Evolutionary conservation across 2,797 vertebrate species (phyloP), one percentile per base, ranked within the genome.

Genomic region (Lepus oiostolus): DNA sequence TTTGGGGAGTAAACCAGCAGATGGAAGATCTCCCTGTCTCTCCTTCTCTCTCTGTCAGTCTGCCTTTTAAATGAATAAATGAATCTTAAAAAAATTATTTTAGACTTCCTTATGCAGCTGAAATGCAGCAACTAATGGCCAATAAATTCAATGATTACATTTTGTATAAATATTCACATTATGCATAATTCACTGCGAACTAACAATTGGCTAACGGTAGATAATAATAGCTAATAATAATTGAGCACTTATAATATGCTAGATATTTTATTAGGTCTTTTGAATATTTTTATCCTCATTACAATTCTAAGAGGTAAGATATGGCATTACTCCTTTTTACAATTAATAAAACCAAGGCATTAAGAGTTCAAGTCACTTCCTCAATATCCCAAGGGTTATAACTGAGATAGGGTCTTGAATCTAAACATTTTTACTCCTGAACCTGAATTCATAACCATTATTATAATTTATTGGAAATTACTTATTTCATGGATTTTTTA

Each of bases 91-190:
- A 58, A 58, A 16, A 16, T 58, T 58, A 58, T 58, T 58, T 58
- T 72, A 90, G 65, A 85, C 60, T 63, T 82, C n/a, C 75, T 74
- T 90, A 88, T 50, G 65, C 90, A 70, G 42, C 30, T 68, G n/a
- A 70, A 92, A 72, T 70, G 17, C 17, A 83, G 35, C 24, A 91
- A 84, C 47, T 63, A 62, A 60, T 2, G 93, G 32, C 42, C 88
- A 88, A 71, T 72, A 67, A 75, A 35, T n/a, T 90, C 30, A 71
- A 81, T 7, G 62, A 30, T 80, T 28, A 11, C 30, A 28, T 10
- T 58, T 68, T 75, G 5, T n/a, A 67, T 24, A 52, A 30, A 62
- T 63, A 62, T 42, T 85, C 87, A 91, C n/a, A 79, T 79, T 72
- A 67, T 75, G 21, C 2, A 30, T 32, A 74, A 62, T 81, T 60